These are phyloP conservation scores for Agrypnus murinus DNA, from an alignment of 2,888 invertebrate genomes.

Conservation along the genomic window DNA sequence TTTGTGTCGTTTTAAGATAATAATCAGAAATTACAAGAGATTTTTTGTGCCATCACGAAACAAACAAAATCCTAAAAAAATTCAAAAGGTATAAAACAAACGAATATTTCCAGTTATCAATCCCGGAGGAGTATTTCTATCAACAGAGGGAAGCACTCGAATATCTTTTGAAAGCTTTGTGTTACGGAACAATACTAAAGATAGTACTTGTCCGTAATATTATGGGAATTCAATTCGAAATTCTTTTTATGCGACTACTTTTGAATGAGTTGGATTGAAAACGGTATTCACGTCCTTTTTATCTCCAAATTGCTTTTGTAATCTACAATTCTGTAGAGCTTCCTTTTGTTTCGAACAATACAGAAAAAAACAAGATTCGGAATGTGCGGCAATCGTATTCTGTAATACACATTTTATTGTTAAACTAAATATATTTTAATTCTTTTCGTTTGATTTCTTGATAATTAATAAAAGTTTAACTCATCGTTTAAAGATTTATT, in stretches of 20 bases:
- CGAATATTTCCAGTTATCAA: conserved; percentile 47
- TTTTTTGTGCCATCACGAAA: conserved; percentile 4
- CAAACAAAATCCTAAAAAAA: conserved; percentile 34
- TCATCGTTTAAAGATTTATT: no score
- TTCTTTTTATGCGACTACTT: conserved; percentile 51
- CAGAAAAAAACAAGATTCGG: no score
- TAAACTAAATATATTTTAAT: no score
- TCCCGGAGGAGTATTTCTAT: conserved; percentile 50
- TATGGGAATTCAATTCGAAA: conserved; percentile 50
- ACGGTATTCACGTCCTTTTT: conserved; percentile 50
- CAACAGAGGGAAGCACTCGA: conserved; percentile 52
- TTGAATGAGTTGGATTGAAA: conserved; percentile 51
- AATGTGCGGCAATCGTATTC: no score
- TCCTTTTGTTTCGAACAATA: conserved; percentile 42
- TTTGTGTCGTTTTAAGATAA: no score
- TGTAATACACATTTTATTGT: no score
- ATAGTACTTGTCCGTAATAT: conserved; percentile 54
- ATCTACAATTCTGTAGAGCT: conserved; percentile 44
- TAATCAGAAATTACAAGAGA: no score
- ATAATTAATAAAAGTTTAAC: no score
- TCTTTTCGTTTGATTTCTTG: no score
- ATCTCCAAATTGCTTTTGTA: conserved; percentile 52
- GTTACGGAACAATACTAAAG: conserved; percentile 53
- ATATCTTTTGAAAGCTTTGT: conserved; percentile 54
- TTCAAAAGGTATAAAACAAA: conserved; percentile 42